phyloP scores from a whole-genome alignment of 2,888 invertebrate genomes.

The Zele albiditarsus region DNA sequence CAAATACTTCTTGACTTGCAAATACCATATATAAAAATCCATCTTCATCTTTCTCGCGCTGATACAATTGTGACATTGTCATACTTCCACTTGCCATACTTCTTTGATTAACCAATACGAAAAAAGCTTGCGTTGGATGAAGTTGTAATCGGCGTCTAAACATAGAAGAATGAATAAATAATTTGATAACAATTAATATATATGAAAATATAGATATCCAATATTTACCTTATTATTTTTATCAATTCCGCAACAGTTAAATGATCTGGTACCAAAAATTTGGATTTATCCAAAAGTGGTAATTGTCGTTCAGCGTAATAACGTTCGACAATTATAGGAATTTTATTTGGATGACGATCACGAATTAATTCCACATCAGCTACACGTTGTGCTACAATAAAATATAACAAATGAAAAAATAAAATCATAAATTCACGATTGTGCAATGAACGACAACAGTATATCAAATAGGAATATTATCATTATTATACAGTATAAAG shows the following conservation, averaged over 20 bases:
- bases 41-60: conserved; percentile 84
- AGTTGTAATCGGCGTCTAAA: conserved; percentile 77
- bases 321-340: conserved; percentile 87
- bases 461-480: not conserved
- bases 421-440: not conserved
- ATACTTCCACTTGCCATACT: conserved; percentile 87
- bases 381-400: conserved; percentile 60
- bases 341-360: conserved; percentile 64
- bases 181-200: not conserved
- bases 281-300: conserved; percentile 86
- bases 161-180: not conserved
- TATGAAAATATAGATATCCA: not conserved
- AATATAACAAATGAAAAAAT: conserved; percentile 4
- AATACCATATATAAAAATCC: conserved; percentile 93
- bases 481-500: not conserved
- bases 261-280: conserved; percentile 92
- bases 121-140: conserved; percentile 82
- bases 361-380: conserved; percentile 64
- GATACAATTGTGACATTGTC: conserved; percentile 87
- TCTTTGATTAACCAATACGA: conserved; percentile 87
- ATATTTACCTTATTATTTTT: conserved; percentile 82
- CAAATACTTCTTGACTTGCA: conserved; percentile 93
- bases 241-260: conserved; percentile 92
- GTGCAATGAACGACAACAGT: not conserved
- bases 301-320: conserved; percentile 85